Base-by-base conservation (phyloP, 2,113 vertebrate genomes). In the Vulpes vulpes region DNA sequence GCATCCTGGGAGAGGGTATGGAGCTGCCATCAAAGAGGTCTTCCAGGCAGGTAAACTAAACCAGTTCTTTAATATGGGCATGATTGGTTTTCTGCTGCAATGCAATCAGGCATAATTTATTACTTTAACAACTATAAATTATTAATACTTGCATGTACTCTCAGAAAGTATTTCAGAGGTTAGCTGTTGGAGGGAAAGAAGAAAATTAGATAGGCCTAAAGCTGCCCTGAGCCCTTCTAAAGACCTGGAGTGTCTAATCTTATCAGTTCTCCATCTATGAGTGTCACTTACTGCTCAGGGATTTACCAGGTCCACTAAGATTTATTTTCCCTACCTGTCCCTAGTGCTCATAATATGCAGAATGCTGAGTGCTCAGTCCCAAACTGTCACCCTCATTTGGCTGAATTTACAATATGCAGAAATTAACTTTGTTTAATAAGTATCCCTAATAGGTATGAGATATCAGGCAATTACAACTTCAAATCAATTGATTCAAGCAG, bases 381-480 rank as follows among this genome's bases (percentile, higher is more conserved):
- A 78, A 95, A 60, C 5, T 38, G 1, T 81, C 51, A 69, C 11
- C 12, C 30, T 25, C 8, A n/a, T 62, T 82, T 89, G 73, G 11
- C 38, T 86, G 30, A 89, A 85, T 85, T 78, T 76, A 78, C 27
- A 92, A 69, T 22, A 82, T 32, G 25, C 49, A 94, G 19, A 89
- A 94, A 69, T 73, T 73, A 30, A 59, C 73, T 92, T 73, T 92
- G 35, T 89, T 78, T 82, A 73, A 55, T 91, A 94, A 92, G 4
- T 65, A 69, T 59, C 19, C 32, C 65, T 51, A 7, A 35, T 49
- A 96, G 11, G n/a, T 49, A 71, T 2, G 38, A 93, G 49, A 55
- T 32, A 93, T 55, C 51, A 91, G 32, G 15, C 15, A 91, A 12
- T 64, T 87, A 87, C 15, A 55, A 89, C 27, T 94, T 86, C 78